These are phyloP conservation scores for Gobio occitaniae DNA, from an alignment of 2,797 vertebrate genomes.

Conservation along the genomic window DNA sequence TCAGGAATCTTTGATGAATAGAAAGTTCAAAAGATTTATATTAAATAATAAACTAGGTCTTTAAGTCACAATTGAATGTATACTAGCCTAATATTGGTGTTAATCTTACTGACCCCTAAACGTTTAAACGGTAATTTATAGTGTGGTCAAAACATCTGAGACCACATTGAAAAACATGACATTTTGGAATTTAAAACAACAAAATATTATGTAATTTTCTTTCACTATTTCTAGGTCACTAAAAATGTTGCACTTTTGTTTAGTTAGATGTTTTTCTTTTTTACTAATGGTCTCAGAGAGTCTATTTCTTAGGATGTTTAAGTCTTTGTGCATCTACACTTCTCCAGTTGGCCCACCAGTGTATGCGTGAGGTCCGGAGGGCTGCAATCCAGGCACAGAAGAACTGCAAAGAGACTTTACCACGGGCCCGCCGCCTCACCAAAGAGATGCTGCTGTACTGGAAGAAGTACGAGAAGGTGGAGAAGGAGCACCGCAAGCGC, in stretches of 20 bases:
- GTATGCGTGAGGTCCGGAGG: conserved; percentile 96
- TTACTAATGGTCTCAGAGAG: neutral
- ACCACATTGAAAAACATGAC: neutral
- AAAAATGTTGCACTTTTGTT: neutral
- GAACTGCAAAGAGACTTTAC: conserved; percentile 98
- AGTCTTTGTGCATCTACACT: conserved; percentile 22
- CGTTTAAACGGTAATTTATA: neutral
- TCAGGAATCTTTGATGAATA: neutral
- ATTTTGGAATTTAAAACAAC: neutral
- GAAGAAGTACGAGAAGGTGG: conserved; percentile 99
- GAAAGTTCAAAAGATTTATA: neutral
- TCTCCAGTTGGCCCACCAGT: conserved; percentile 93
- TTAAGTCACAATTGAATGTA: neutral
- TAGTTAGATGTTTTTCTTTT: neutral
- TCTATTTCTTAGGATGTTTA: neutral
- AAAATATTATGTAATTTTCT: too few relatives aligned
- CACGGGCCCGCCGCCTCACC: conserved; percentile 93
- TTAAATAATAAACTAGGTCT: neutral
- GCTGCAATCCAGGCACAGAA: conserved; percentile 97
- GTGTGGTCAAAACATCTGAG: neutral
- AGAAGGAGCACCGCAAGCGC: conserved; percentile 96
- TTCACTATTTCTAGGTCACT: too few relatives aligned
- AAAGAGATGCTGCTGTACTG: conserved; percentile 99
- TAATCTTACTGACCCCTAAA: neutral
- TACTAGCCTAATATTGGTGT: neutral